These are phyloP conservation scores for Augochlorella aurata DNA, from an alignment of 2,888 invertebrate genomes.

Conservation along the genomic window DNA sequence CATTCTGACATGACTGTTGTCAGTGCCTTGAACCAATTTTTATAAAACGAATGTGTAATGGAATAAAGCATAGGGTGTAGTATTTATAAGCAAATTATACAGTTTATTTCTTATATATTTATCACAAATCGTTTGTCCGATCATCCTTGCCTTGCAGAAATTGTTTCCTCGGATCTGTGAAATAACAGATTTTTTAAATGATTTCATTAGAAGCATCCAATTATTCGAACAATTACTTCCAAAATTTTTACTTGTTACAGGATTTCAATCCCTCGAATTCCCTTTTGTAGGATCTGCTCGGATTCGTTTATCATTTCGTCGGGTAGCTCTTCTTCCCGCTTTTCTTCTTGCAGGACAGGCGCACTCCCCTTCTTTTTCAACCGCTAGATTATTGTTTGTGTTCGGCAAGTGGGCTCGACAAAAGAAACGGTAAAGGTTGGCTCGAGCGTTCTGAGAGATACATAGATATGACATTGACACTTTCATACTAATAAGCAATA, in stretches of 20 bases:
- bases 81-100: constrained; percentile 51
- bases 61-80: constrained; percentile 38
- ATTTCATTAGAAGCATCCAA: neutral
- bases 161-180: constrained; percentile 13
- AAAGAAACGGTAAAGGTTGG: constrained; percentile 32
- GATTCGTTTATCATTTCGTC: constrained; percentile 37
- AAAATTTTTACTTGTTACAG: constrained; percentile 12
- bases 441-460: constrained; percentile 61
- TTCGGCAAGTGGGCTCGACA: constrained; percentile 13
- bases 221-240: no score
- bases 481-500: constrained; percentile 31
- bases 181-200: neutral
- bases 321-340: constrained; percentile 35
- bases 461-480: constrained; percentile 62
- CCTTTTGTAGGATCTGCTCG: neutral
- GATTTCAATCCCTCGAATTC: constrained; percentile 30
- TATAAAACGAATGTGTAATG: constrained; percentile 36
- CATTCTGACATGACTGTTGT: constrained; percentile 15
- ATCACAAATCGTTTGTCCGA: constrained; percentile 23
- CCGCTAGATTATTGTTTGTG: constrained; percentile 35
- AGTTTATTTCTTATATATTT: constrained; percentile 33
- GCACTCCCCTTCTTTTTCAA: constrained; percentile 6
- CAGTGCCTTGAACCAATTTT: constrained; percentile 40
- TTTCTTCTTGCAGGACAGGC: constrained; percentile 38
- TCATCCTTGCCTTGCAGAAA: neutral